phyloP scores from a whole-genome alignment of 2,113 vertebrate species.

The Platichthys stellatus region DNA sequence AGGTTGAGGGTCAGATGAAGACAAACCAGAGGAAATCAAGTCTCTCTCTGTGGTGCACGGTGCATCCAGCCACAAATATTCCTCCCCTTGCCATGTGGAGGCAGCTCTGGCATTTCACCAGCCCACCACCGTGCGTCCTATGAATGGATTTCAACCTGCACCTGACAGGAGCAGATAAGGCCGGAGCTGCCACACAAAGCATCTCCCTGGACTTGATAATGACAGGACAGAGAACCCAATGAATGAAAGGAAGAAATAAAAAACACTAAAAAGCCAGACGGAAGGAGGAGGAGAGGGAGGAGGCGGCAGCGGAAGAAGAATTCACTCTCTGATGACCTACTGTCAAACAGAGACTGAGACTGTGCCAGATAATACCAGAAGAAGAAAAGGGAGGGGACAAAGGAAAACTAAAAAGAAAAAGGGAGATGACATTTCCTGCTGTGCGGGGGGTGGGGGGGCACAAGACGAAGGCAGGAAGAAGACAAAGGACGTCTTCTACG shows the following conservation, averaged over 20 bases:
- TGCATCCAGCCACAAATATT: conserved; percentile 41
- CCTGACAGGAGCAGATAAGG: conserved; percentile 77
- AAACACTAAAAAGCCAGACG: conserved; percentile 5
- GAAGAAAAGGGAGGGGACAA: conserved; percentile 62
- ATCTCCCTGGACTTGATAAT: conserved; percentile 55
- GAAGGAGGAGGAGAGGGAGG: not conserved
- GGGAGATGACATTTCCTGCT: conserved; percentile 64
- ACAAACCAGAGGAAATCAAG: conserved; percentile 9
- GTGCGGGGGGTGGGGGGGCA: conserved; percentile 7
- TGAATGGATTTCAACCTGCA: conserved; percentile 67
- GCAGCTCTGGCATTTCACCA: conserved; percentile 60
- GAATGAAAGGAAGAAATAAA: conserved; percentile 32
- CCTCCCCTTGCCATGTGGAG: conserved; percentile 30
- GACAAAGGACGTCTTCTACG: conserved; percentile 23
- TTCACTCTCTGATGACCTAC: conserved; percentile 53
- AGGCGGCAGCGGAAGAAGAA: conserved; percentile 17
- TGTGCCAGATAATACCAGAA: conserved; percentile 47
- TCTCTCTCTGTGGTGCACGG: conserved; percentile 7
- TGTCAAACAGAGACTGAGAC: conserved; percentile 59
- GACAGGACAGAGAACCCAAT: conserved; percentile 49
- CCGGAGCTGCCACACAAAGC: conserved; percentile 60
- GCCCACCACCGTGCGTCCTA: conserved; percentile 60
- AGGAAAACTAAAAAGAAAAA: conserved; percentile 46
- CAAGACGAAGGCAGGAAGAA: conserved; percentile 19
- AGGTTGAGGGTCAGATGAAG: conserved; percentile 9